Conservation (phyloP, 2,797 vertebrate genomes). For the Rhyacichthys aspro region DNA sequence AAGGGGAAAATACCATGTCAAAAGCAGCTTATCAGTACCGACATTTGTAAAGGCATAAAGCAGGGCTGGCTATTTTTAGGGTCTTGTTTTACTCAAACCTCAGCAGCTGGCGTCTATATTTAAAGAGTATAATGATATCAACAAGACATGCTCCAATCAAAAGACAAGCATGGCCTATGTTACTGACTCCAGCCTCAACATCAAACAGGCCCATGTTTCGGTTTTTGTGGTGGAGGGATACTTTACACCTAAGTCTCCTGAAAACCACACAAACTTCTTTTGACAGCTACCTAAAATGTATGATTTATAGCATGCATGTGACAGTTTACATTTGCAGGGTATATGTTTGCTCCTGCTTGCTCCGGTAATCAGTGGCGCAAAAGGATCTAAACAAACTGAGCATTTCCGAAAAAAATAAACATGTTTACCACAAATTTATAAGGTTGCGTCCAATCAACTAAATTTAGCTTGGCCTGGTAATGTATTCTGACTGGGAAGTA, state of each 20-base stretch:
- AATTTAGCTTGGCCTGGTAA: conserved; percentile 10
- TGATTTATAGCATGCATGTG: conserved; percentile 28
- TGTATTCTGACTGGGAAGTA: conserved; percentile 1
- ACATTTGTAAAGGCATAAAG: conserved; percentile 22
- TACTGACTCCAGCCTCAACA: conserved; percentile 47
- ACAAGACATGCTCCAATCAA: conserved; percentile 65
- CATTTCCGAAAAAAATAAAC: conserved; percentile 4
- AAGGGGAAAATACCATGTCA: neutral
- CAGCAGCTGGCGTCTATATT: conserved; percentile 42
- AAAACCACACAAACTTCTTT: conserved; percentile 25
- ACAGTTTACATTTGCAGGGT: conserved; percentile 14
- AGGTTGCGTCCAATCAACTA: neutral
- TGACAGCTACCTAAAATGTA: conserved; percentile 38
- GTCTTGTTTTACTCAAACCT: conserved; percentile 38
- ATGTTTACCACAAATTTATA: conserved; percentile 7
- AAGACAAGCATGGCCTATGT: conserved; percentile 44
- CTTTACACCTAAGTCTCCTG: conserved; percentile 33
- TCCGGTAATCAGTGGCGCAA: conserved; percentile 21
- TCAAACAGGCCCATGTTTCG: conserved; percentile 33
- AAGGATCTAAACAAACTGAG: neutral
- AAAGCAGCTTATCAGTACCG: conserved; percentile 10
- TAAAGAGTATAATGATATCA: conserved; percentile 62
- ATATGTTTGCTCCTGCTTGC: conserved; percentile 1
- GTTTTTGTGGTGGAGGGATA: conserved; percentile 51
- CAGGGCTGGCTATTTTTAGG: conserved; percentile 39